Base-by-base conservation (phyloP, 2,888 invertebrate genomes). In the Laothoe populi region DNA sequence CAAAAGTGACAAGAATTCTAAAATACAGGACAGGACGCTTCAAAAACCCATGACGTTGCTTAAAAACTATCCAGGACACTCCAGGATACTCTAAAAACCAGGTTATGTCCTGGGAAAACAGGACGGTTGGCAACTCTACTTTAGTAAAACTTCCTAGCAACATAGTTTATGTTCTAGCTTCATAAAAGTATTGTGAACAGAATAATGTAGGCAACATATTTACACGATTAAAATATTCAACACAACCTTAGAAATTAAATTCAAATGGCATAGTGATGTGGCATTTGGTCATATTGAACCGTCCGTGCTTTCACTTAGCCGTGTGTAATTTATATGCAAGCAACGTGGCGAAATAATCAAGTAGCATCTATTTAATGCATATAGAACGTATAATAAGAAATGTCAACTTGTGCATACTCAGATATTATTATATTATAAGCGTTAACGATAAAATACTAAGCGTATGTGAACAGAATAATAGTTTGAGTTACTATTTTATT, bases 231-330 rank as follows among this genome's bases (percentile, higher is more conserved):
- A 63, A 38, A 60, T 38, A 38, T 45, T 46, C 53, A 57, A 35
- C 45, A 49, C 60, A 68, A 66, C 65, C 70, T 63, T 70, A 44
- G 64, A 70, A 70, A 73, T 68, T 68, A 63, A 72, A 79, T 76
- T 71, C 75, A 70, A 64, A 64, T 65, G 70, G 76, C 71, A 75
- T 77, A 75, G 67, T 64, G 69, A 70, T 71, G 71, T 67, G 67
- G 76, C 69, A 75, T 83, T 83, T 77, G 74, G 77, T 77, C 77
- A 82, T 79, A 79, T 75, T 68, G 73, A 73, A 53, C 31, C 53
- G 53, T 48, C 26, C 48, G 31, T 53, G 61, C 82, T 83, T 82
- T 83, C 82, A 76, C 81, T 77, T 64, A 75, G 61, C 67, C 53
- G 23, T 2, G 31, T 42, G 49, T 61, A 16, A 53, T 66, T 66